phyloP scores from a whole-genome alignment of 1,140 invertebrate species.

The Camponotus vicinus region DNA sequence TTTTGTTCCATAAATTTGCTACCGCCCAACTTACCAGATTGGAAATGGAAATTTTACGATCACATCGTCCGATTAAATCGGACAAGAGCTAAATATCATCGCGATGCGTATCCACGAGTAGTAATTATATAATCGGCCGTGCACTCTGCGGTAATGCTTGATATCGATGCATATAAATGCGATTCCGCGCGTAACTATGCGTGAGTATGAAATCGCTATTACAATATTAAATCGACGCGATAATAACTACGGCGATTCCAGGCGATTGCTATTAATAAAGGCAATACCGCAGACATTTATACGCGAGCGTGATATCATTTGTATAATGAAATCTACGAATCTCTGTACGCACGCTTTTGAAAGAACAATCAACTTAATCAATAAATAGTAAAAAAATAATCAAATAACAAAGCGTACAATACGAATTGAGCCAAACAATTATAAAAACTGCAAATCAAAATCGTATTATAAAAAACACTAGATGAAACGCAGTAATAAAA shows the following conservation, averaged over 20 bases:
- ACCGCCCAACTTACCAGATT: background rate
- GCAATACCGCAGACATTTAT: slow-evolving; percentile 21
- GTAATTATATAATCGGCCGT: slow-evolving; percentile 63
- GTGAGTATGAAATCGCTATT: slow-evolving; percentile 46
- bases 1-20: background rate
- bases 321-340: slow-evolving; percentile 58
- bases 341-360: background rate
- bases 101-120: slow-evolving; percentile 55
- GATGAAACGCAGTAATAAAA: slow-evolving; percentile 13
- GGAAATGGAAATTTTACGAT: slow-evolving; percentile 11
- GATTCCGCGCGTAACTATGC: slow-evolving; percentile 50
- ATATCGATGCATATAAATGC: slow-evolving; percentile 55
- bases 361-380: slow-evolving; percentile 8
- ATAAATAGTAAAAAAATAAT: slow-evolving; percentile 10
- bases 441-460: slow-evolving; percentile 46
- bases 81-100: slow-evolving; percentile 49
- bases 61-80: slow-evolving; percentile 33
- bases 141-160: slow-evolving; percentile 39
- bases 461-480: slow-evolving; percentile 21
- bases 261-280: slow-evolving; percentile 51
- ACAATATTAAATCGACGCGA: slow-evolving; percentile 67
- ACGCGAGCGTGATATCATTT: slow-evolving; percentile 56
- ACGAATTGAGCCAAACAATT: slow-evolving; percentile 13
- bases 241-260: slow-evolving; percentile 27
- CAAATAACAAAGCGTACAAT: slow-evolving; percentile 2